Conservation (phyloP, 2,797 vertebrate species). For the Hemitrygon akajei region DNA sequence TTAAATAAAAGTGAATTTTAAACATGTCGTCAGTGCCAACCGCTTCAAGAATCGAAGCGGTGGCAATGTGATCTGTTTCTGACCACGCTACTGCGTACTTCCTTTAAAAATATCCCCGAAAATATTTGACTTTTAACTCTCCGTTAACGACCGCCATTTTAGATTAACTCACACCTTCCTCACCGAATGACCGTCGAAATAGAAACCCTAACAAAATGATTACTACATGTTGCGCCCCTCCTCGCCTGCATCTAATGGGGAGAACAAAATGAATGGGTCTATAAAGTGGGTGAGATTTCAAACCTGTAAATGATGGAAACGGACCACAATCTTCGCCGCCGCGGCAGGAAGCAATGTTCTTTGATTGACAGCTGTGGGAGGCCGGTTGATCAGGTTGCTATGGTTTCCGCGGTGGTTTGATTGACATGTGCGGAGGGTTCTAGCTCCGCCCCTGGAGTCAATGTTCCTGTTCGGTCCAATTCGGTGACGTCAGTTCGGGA, state of each 20-base stretch:
- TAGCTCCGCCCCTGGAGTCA: neutral
- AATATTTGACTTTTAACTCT: neutral
- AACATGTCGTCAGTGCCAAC: too few relatives aligned
- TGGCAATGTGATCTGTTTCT: neutral
- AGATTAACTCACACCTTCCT: constrained; percentile 1
- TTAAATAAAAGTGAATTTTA: neutral
- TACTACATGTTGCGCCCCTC: neutral
- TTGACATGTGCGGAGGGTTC: neutral
- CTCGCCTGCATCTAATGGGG: neutral
- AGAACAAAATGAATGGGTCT: neutral
- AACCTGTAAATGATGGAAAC: neutral
- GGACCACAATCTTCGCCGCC: neutral
- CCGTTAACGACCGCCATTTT: constrained; percentile 2
- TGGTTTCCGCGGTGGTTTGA: neutral
- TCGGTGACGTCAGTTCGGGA: neutral
- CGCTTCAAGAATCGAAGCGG: neutral
- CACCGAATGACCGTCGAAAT: neutral
- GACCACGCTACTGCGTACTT: too few relatives aligned
- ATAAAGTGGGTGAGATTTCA: neutral
- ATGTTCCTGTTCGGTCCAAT: neutral
- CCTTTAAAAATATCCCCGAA: neutral
- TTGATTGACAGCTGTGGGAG: neutral
- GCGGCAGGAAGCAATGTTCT: neutral
- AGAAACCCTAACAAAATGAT: neutral
- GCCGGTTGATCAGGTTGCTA: neutral